Evolutionary conservation across 2,113 vertebrate species (phyloP).

Genomic region (Tylochromis polylepis): DNA sequence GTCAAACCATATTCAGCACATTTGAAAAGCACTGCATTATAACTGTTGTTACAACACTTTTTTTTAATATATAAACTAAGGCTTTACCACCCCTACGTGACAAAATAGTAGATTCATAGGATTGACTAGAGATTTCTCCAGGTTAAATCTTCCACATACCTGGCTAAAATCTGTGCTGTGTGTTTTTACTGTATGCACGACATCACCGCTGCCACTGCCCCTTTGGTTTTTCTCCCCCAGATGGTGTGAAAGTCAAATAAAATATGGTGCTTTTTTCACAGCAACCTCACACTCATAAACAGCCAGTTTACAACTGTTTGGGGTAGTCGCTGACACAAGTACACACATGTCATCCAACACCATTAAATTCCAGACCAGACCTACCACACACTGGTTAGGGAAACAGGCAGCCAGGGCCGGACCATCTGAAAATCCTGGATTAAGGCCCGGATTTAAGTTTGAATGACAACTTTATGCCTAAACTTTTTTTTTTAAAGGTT

Average conservation of each 20-base stretch:
- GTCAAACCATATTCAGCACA: neutral
- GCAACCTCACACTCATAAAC: conserved; percentile 68
- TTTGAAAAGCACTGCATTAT: neutral
- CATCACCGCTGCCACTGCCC: neutral
- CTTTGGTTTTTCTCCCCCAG: conserved; percentile 18
- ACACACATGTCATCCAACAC: conserved; percentile 60
- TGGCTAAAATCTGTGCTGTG: neutral
- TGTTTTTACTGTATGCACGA: conserved; percentile 19
- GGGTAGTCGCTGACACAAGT: conserved; percentile 63
- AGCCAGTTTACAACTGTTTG: conserved; percentile 69
- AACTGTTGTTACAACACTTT: neutral
- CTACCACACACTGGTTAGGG: conserved; percentile 45
- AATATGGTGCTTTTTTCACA: conserved; percentile 36
- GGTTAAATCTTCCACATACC: neutral
- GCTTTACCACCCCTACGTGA: neutral
- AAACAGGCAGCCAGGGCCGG: neutral
- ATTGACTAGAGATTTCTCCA: neutral
- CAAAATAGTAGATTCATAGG: neutral
- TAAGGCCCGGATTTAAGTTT: conserved; percentile 3
- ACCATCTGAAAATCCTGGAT: conserved; percentile 32
- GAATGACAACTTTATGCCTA: conserved; percentile 26
- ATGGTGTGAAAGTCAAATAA: conserved; percentile 59
- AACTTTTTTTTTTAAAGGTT: neutral
- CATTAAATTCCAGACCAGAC: conserved; percentile 64
- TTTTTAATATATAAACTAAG: neutral